Conservation (phyloP, 2,888 invertebrate genomes). For the Scrobipalpa atriplicella region DNA sequence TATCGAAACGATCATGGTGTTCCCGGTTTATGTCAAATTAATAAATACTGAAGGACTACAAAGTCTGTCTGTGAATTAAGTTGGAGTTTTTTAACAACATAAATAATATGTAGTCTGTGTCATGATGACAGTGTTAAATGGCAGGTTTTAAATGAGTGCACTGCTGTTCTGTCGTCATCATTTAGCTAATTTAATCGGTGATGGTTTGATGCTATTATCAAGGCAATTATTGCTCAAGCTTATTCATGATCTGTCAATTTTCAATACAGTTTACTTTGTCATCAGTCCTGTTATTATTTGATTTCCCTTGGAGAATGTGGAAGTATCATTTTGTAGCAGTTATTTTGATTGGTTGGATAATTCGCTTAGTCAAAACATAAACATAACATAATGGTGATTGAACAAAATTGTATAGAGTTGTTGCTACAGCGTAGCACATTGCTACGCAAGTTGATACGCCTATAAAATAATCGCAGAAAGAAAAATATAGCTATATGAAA, state of each 20-base stretch:
- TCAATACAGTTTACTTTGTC: slow-evolving; percentile 25
- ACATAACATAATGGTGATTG: not conserved
- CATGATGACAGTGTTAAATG: slow-evolving; percentile 21
- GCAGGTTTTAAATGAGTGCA: not conserved
- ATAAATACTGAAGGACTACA: not conserved
- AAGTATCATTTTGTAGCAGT: not conserved
- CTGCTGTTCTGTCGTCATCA: slow-evolving; percentile 6
- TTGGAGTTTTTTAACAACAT: slow-evolving; percentile 1
- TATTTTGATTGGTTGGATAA: slow-evolving; percentile 23
- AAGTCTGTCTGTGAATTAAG: slow-evolving; percentile 14
- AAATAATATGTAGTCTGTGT: not conserved
- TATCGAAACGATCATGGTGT: not conserved
- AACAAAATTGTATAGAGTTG: not conserved
- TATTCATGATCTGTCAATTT: slow-evolving; percentile 24
- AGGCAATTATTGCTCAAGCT: slow-evolving; percentile 28
- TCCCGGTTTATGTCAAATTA: not conserved
- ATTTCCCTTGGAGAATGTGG: slow-evolving; percentile 27
- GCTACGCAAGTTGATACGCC: not conserved
- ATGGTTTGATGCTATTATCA: slow-evolving; percentile 25
- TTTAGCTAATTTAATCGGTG: slow-evolving; percentile 25
- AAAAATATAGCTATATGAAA: not conserved
- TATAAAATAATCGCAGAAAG: not conserved
- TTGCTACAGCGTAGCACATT: slow-evolving; percentile 13
- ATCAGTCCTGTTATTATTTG: slow-evolving; percentile 26
- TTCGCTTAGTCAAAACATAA: slow-evolving; percentile 14